Evolutionary conservation across 2,888 invertebrate genomes (phyloP), one percentile per base, ranked within the genome.

Genomic region (Poecilus cupreus): DNA sequence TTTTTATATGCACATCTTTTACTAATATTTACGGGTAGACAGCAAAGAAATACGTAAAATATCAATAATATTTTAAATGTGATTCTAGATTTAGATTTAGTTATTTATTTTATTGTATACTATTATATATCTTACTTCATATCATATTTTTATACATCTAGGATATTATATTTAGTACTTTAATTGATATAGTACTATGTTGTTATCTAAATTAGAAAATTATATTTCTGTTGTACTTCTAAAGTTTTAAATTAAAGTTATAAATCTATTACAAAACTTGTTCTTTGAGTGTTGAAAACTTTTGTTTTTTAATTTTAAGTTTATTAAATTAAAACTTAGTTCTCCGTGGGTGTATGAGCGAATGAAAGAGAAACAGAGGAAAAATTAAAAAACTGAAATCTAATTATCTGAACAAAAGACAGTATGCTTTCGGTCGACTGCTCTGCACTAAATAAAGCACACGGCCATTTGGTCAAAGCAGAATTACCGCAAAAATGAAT

Each of bases 361-460:
- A 60, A 60, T 24, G 32, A 60, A 60, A 24, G n/a, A 22, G 13
- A 13, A 13, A 46, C 46, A 24, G 26, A 60, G 37, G 6, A 68
- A 68, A 22, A 68, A 68, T 68, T 68, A n/a, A 37, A 68, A 68
- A 68, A 68, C 8, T 68, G 18, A 18, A 68, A 68, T 68, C 39
- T 68, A 68, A 68, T 68, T 68, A 68, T 32, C 2, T 8, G 64
- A 32, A 68, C 37, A 37, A 68, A 68, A 68, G 64, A 16, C 32
- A 13, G 11, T 32, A 37, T 13, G n/a, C 13, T 46, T 10, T 10
- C 46, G 2, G n/a, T 13, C 32, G 5, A 32, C 32, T 32, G 32
- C 4, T 32, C 43, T 11, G n/a, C 43, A 43, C 3, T 32, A 60
- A 24, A 60, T 60, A 60, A 57, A 26, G 37, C 20, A 10, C 16